phyloP scores from a whole-genome alignment of 1,140 invertebrate genomes.

The Drusus annulatus region DNA sequence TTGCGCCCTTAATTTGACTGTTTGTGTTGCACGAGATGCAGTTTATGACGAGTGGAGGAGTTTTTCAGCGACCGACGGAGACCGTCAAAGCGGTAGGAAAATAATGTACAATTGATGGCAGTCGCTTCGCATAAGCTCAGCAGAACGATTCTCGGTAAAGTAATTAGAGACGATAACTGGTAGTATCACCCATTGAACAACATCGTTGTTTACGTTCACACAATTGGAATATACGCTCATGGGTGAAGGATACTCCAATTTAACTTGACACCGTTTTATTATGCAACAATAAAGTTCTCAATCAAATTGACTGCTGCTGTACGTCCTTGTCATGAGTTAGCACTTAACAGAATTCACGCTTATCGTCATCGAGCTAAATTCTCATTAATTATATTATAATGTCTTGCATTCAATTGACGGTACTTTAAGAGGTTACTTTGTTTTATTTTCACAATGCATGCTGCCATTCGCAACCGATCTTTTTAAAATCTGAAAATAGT shows the following conservation, averaged over 20 bases:
- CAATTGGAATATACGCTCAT: conserved; percentile 26
- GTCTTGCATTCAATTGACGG: too few species aligned
- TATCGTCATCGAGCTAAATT: background rate
- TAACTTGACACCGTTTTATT: conserved; percentile 30
- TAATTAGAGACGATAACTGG: background rate
- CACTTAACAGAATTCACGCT: background rate
- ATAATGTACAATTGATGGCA: too few species aligned
- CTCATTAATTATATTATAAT: too few species aligned
- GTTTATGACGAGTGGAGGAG: background rate
- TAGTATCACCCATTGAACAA: conserved; percentile 17
- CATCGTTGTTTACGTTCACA: conserved; percentile 20
- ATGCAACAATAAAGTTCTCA: conserved; percentile 37
- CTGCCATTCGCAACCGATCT: too few species aligned
- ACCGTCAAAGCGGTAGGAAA: too few species aligned
- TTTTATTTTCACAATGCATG: too few species aligned
- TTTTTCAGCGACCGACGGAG: too few species aligned
- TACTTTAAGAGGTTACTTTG: too few species aligned
- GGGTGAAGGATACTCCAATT: conserved; percentile 34
- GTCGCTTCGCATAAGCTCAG: too few species aligned
- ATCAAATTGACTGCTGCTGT: background rate
- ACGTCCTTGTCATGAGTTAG: conserved; percentile 9
- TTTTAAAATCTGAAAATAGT: too few species aligned
- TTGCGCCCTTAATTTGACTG: background rate
- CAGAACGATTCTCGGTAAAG: background rate
- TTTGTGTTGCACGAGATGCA: background rate